A percentile compares a stretch with the other conserved stretches of the same genome.
Conservation (phyloP, 1,140 invertebrate species). For the Drosophila simulans region DNA sequence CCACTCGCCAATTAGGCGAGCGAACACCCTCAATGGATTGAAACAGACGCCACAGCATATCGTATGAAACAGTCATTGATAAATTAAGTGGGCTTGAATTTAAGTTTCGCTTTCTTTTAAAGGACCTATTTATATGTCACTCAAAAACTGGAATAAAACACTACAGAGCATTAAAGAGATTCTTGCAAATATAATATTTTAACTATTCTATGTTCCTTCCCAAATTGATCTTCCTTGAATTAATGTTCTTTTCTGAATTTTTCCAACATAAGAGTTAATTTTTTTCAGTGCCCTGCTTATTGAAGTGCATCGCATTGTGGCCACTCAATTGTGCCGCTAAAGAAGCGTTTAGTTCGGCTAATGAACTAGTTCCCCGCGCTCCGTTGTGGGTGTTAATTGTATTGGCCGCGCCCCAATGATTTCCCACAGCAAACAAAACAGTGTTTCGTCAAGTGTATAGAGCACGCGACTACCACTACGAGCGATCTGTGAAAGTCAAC, state of each 20-base stretch:
- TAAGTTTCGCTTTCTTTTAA: background rate
- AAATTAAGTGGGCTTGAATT: background rate
- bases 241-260: too few relatives aligned
- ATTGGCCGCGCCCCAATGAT: conserved; percentile 28
- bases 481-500: conserved; percentile 48
- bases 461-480: conserved; percentile 40
- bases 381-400: conserved; percentile 31
- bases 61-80: background rate
- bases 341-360: conserved; percentile 33
- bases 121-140: background rate
- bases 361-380: conserved; percentile 34
- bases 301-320: conserved; percentile 9
- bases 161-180: too few relatives aligned
- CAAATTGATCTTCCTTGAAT: too few relatives aligned
- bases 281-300: conserved; percentile 1
- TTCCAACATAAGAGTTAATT: background rate
- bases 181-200: too few relatives aligned
- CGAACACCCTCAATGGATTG: conserved; percentile 2
- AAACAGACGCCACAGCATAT: background rate
- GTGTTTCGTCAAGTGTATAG: conserved; percentile 42
- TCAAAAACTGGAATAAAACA: too few relatives aligned
- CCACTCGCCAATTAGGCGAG: conserved; percentile 17
- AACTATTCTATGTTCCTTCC: too few relatives aligned
- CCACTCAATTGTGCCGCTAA: conserved; percentile 18
- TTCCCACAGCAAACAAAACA: conserved; percentile 18